Evolutionary conservation across 2,888 invertebrate genomes (phyloP).

Genomic region (Drosophila kuntzei): DNA sequence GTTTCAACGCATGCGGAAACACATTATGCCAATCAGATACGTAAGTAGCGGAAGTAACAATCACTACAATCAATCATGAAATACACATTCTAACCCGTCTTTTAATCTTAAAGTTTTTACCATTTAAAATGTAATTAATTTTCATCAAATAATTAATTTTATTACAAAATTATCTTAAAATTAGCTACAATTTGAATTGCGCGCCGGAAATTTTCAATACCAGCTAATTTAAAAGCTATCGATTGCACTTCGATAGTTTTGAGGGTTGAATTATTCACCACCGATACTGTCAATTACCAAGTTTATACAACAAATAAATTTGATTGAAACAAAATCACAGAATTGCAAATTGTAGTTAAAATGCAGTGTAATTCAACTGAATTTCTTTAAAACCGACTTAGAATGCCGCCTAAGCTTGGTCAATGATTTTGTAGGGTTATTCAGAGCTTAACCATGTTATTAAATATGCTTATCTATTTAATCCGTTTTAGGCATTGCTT

Average conservation of each 20-base stretch:
- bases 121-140: no score
- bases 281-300: background rate
- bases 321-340: background rate
- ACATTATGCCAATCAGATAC: conserved; percentile 87
- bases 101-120: no score
- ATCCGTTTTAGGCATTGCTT: conserved; percentile 87
- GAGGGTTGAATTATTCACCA: background rate
- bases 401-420: no score
- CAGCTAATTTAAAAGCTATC: background rate
- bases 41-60: conserved; percentile 75
- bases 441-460: background rate
- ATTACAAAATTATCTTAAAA: no score
- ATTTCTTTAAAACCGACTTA: no score
- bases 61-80: no score
- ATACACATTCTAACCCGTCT: no score
- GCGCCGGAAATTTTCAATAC: no score
- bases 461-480: background rate
- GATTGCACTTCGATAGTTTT: background rate
- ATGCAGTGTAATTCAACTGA: no score
- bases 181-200: no score
- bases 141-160: no score
- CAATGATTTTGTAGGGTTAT: background rate
- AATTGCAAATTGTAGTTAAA: no score
- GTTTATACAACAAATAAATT: background rate
- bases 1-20: conserved; percentile 87